Conservation (phyloP, 2,888 invertebrate genomes). For the Deilephila elpenor region DNA sequence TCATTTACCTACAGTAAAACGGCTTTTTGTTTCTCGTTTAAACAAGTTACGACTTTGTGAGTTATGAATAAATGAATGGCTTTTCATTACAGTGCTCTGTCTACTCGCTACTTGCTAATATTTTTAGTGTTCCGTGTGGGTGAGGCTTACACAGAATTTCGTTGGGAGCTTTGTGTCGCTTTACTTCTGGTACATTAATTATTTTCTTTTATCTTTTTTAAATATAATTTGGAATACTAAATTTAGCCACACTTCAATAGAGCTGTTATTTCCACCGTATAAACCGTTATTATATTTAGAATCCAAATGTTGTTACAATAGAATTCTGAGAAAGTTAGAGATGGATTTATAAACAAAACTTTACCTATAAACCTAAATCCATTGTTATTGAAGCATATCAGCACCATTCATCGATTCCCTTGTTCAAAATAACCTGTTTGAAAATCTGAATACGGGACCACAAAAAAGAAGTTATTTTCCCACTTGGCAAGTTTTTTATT, state of each 20-base stretch:
- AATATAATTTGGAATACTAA: neutral
- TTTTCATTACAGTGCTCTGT: slow-evolving; percentile 51
- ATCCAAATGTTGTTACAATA: too few relatives aligned
- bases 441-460: neutral
- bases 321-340: too few relatives aligned
- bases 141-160: neutral
- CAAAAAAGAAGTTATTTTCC: neutral
- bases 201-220: neutral
- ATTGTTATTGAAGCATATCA: too few relatives aligned
- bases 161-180: neutral
- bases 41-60: slow-evolving; percentile 56
- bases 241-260: too few relatives aligned
- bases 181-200: neutral
- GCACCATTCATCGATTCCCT: neutral
- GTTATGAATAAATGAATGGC: slow-evolving; percentile 61
- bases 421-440: neutral
- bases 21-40: slow-evolving; percentile 60
- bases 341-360: too few relatives aligned
- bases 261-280: too few relatives aligned
- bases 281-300: too few relatives aligned
- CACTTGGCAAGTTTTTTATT: slow-evolving; percentile 42
- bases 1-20: slow-evolving; percentile 59
- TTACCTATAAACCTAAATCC: too few relatives aligned
- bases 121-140: neutral
- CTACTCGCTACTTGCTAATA: slow-evolving; percentile 35